Evolutionary conservation across 2,797 vertebrate genomes (phyloP), one percentile per base, ranked within the genome.

Genomic region (Arctocebus calabarensis): DNA sequence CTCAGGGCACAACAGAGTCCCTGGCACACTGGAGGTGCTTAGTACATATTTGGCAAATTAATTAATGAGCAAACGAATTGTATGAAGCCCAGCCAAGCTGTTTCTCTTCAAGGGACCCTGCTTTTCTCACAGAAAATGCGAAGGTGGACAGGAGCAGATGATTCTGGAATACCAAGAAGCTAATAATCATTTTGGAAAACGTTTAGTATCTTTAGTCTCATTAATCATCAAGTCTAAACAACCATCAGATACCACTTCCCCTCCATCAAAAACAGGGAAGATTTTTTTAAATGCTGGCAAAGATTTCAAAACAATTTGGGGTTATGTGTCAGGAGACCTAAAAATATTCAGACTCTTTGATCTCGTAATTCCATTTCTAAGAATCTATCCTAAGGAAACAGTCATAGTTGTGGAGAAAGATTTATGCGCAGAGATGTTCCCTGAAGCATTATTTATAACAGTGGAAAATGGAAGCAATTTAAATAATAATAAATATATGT

Each of bases 401-500:
- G 86, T 94, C 88, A 62, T 25, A 85, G 92, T 82, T 29, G 62
- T 94, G 59, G 61, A 94, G 91, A 88, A 94, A 96, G 96, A 97
- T 97, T 96, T 97, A 96, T 94, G 75, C 88, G 83, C 52, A 45
- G 92, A 94, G 89, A 96, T 94, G 92, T 77, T 95, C 89, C 96
- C 95, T 6, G 20, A 95, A 95, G 96, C 91, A 94, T 95, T 97
- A 96, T 97, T 97, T 97, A 94, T 95, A 94, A 91, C 86, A 78
- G 88, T 23, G 81, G 95, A 61, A 94, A 97, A 97, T 87, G 71
- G 89, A 96, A 95, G 88, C 87, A 87, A 96, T 96, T 96, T 96
- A 90, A 97, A 96, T 94, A 97, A 95, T 96, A 96, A 97, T 96
- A 97, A 96, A 96, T 95, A 91, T 82, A 78, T 93, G 91, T 92